These are phyloP conservation scores for Irena cyanogastra DNA, from an alignment of 2,113 vertebrate species.

Conservation along the genomic window DNA sequence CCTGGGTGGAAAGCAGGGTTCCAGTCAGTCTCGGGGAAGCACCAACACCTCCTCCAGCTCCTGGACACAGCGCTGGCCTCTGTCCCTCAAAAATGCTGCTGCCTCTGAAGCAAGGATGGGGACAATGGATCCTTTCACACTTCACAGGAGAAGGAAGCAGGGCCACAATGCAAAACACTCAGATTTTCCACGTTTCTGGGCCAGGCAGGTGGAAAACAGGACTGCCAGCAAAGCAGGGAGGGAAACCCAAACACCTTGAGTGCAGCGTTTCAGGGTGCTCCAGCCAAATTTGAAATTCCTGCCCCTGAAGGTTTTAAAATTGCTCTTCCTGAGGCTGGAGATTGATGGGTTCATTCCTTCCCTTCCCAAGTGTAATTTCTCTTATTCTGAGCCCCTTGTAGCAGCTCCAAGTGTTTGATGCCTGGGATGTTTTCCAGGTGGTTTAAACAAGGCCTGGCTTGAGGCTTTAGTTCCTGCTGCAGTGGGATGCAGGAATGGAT, in stretches of 20 bases:
- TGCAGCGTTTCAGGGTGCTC: not conserved
- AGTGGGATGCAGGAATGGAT: not conserved
- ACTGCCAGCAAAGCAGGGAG: not conserved
- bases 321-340: not conserved
- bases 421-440: not conserved
- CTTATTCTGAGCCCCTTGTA: not conserved
- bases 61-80: not conserved
- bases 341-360: not conserved
- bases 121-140: not conserved
- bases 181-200: not conserved
- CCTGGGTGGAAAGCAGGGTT: not conserved
- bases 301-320: not conserved
- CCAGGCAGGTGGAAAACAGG: not conserved
- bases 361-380: not conserved
- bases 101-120: not conserved
- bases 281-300: not conserved
- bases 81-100: not conserved
- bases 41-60: not conserved
- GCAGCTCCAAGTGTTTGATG: not conserved
- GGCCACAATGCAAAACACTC: not conserved
- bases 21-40: not conserved
- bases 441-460: not conserved
- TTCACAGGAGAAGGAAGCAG: not conserved
- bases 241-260: not conserved
- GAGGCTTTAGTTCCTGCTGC: not conserved